Evolutionary conservation across 2,797 vertebrate genomes (phyloP).

Genomic region (Podarcis lilfordi): DNA sequence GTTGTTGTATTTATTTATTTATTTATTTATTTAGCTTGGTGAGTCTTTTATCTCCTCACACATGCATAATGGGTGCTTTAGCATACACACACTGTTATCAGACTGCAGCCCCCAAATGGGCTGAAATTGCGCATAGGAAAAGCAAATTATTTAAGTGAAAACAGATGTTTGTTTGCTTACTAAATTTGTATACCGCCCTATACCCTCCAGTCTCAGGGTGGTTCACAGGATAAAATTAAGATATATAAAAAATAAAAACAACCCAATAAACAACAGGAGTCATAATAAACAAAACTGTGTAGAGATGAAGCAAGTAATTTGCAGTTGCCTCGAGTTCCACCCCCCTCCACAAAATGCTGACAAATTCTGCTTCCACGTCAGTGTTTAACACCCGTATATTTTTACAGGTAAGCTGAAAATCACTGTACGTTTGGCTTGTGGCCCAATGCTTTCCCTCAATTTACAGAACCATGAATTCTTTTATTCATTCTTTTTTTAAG

Average conservation of each 20-base stretch:
- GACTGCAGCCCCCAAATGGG: not conserved
- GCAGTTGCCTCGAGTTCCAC: not conserved
- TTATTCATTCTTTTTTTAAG: conserved; percentile 27
- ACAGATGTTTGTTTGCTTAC: not conserved
- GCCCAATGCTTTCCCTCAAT: conserved; percentile 5
- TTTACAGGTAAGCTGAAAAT: not conserved
- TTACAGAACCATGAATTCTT: not conserved
- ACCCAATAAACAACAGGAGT: not conserved
- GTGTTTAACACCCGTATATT: not conserved
- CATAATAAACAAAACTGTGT: not conserved
- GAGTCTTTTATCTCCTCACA: not conserved
- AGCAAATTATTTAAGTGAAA: not conserved
- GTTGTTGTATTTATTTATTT: too few species aligned
- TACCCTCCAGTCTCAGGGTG: too few species aligned
- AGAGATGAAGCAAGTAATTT: not conserved
- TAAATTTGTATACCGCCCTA: too few species aligned
- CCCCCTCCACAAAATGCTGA: not conserved
- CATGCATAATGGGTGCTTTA: not conserved
- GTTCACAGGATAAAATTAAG: too few species aligned
- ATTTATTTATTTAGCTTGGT: not conserved
- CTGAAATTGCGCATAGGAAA: not conserved
- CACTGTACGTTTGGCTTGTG: conserved; percentile 20
- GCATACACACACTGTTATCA: not conserved
- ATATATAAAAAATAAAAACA: too few species aligned
- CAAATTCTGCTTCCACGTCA: not conserved